Conservation (phyloP, 2,797 vertebrate species). For the Onychomys leucogaster region DNA sequence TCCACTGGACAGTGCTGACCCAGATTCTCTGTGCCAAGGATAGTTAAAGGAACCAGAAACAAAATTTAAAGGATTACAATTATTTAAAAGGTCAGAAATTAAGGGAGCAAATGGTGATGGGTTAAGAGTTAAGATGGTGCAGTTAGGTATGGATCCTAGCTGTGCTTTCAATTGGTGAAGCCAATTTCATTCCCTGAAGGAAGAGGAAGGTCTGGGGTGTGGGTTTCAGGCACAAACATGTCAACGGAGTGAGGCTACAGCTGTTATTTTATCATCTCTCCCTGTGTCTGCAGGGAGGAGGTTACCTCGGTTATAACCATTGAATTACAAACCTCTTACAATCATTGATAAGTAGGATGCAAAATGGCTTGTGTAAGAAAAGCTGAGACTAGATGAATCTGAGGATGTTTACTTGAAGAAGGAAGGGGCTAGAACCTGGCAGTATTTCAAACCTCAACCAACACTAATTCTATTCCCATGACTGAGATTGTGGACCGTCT, state of each 20-base stretch:
- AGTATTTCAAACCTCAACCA: background rate
- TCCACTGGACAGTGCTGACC: background rate
- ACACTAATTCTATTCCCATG: background rate
- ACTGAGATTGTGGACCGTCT: background rate
- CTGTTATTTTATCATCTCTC: background rate
- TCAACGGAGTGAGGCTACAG: background rate
- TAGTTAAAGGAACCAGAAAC: background rate
- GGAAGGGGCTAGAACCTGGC: background rate
- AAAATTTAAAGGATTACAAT: background rate
- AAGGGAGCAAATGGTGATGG: background rate
- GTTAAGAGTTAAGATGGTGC: background rate
- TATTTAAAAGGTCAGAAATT: slow-evolving; percentile 8
- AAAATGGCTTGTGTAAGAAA: background rate
- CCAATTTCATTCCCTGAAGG: background rate
- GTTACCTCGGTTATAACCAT: background rate
- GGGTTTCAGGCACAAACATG: background rate
- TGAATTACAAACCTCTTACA: background rate
- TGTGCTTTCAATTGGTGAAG: background rate
- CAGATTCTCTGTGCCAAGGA: background rate
- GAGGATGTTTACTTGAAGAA: background rate
- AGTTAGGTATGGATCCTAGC: background rate
- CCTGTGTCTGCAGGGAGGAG: background rate
- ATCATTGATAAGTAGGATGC: background rate
- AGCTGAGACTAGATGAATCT: background rate
- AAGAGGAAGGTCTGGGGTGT: background rate